These are phyloP conservation scores for Nestor notabilis DNA, from an alignment of 2,113 vertebrate species.

Conservation along the genomic window DNA sequence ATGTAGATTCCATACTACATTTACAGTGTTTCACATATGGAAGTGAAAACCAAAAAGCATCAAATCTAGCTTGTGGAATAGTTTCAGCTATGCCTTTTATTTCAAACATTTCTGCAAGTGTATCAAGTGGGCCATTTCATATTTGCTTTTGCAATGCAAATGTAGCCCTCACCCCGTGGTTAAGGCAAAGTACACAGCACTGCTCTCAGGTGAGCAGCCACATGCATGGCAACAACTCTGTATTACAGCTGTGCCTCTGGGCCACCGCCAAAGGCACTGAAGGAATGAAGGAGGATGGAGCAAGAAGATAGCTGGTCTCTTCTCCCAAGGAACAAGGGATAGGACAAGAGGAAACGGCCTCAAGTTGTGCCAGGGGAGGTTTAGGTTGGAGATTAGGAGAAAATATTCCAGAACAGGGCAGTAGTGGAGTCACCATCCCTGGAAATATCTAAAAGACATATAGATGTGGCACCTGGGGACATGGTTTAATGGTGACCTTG, in stretches of 20 bases:
- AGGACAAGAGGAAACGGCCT: neutral
- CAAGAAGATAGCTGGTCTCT: neutral
- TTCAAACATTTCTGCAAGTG: neutral
- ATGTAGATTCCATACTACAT: neutral
- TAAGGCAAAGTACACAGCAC: neutral
- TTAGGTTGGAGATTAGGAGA: neutral
- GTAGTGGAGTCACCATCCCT: neutral
- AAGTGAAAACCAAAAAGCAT: neutral
- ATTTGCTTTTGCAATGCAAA: neutral
- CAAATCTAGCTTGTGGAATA: neutral
- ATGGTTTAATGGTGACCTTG: neutral
- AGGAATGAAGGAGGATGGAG: neutral
- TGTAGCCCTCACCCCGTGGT: neutral
- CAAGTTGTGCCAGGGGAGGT: neutral
- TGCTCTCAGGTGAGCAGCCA: neutral
- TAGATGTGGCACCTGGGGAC: neutral
- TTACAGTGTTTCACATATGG: neutral
- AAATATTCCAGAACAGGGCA: neutral
- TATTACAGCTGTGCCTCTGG: rapidly evolving
- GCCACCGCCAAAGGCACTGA: neutral
- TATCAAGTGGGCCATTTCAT: neutral
- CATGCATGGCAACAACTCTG: rapidly evolving
- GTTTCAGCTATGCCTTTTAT: neutral
- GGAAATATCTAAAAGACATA: neutral
- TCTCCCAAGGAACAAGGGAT: neutral